These are phyloP conservation scores for Enteromius anoplus DNA, from an alignment of 2,797 vertebrate genomes.

Conservation along the genomic window DNA sequence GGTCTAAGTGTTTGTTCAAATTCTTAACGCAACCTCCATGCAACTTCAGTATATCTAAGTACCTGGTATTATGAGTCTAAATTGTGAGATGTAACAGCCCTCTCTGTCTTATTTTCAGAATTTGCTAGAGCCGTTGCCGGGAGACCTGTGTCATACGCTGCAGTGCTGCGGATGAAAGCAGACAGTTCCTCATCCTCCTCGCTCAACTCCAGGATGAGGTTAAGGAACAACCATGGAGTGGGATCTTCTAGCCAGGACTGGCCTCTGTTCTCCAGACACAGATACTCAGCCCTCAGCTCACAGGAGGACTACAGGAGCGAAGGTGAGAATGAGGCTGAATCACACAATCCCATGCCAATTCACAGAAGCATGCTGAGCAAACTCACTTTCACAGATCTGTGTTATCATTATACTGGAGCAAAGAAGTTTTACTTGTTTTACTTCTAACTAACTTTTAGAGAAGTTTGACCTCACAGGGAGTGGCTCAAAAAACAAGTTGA, in stretches of 20 bases:
- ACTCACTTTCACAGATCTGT: not conserved
- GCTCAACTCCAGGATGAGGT: constrained; percentile 79
- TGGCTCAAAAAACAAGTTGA: constrained; percentile 12
- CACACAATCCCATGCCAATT: not conserved
- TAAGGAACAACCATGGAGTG: constrained; percentile 74
- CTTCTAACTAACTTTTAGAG: constrained; percentile 4
- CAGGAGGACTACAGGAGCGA: constrained; percentile 87
- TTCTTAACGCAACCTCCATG: not conserved
- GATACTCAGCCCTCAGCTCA: constrained; percentile 79
- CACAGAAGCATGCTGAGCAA: not conserved
- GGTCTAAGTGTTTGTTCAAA: not conserved
- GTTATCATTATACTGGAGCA: not conserved
- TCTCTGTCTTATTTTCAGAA: constrained; percentile 70
- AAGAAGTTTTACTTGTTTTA: constrained; percentile 1
- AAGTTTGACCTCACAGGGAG: not conserved
- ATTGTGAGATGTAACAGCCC: not conserved
- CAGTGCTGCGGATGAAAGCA: constrained; percentile 87
- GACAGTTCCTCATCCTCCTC: constrained; percentile 81
- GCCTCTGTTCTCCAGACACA: constrained; percentile 79
- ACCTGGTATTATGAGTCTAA: not conserved
- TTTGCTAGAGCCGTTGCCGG: constrained; percentile 81
- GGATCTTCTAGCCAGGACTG: constrained; percentile 77
- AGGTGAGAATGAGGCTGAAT: constrained; percentile 75
- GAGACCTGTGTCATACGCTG: constrained; percentile 84
- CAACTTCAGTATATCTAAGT: not conserved